These are phyloP conservation scores for Nomada hirtipes DNA, from an alignment of 2,888 invertebrate species.

Conservation along the genomic window DNA sequence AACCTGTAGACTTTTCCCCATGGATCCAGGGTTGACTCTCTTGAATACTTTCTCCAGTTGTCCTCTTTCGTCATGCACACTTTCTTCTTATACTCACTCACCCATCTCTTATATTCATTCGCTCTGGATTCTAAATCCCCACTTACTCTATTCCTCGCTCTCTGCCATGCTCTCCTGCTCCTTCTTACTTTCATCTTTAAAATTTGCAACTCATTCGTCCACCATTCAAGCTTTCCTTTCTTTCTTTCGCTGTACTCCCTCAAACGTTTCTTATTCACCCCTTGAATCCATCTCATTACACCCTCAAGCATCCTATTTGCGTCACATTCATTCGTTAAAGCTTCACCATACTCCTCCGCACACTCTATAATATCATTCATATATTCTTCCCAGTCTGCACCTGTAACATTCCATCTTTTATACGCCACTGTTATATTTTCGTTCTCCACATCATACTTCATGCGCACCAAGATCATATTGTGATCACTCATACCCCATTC, in stretches of 20 bases:
- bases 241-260: neutral
- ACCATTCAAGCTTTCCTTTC: neutral
- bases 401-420: neutral
- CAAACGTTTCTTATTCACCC: neutral
- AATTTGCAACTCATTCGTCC: constrained; percentile 12
- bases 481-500: constrained; percentile 27
- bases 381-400: neutral
- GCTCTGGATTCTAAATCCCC: too few relatives aligned
- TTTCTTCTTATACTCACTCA: neutral
- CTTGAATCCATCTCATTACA: neutral
- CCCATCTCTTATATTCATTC: neutral
- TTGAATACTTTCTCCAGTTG: neutral
- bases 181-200: constrained; percentile 1
- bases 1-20: neutral
- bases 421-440: neutral
- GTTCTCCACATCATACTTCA: neutral
- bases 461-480: neutral
- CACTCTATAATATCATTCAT: neutral
- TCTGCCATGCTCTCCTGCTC: neutral
- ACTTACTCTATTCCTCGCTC: neutral
- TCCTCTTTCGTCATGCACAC: neutral
- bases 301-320: neutral
- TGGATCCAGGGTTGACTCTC: neutral
- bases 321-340: neutral
- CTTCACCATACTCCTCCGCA: too few relatives aligned